Evolutionary conservation across 2,888 invertebrate species (phyloP).

Genomic region (Rhingia rostrata): DNA sequence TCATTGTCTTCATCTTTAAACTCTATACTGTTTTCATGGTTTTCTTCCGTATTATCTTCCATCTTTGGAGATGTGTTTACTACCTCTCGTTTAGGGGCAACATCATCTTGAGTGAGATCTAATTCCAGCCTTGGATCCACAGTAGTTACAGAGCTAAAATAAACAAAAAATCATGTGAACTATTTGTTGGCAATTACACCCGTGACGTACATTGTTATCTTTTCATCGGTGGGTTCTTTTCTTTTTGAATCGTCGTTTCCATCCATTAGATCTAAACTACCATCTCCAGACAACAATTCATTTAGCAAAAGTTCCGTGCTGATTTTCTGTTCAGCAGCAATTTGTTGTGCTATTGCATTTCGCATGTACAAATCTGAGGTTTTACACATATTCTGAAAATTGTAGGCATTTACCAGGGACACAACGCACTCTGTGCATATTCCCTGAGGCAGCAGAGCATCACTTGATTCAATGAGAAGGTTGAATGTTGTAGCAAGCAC

Average conservation of each 20-base stretch:
- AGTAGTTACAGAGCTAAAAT: background rate
- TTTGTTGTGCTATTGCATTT: conserved; percentile 75
- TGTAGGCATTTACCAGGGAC: conserved; percentile 83
- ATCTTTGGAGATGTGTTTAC: background rate
- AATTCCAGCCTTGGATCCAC: conserved; percentile 3
- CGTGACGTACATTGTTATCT: background rate
- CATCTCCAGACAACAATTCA: conserved; percentile 16
- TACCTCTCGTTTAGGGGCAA: conserved; percentile 4
- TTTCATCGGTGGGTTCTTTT: conserved; percentile 18
- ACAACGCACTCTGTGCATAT: conserved; percentile 85
- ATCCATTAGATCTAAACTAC: background rate
- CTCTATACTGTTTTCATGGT: background rate
- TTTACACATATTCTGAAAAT: conserved; percentile 84
- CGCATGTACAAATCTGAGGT: conserved; percentile 82
- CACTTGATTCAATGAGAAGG: conserved; percentile 80
- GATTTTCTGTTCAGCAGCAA: background rate
- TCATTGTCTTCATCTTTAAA: background rate
- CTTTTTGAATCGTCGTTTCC: conserved; percentile 3
- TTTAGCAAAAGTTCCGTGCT: background rate
- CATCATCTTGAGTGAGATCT: background rate
- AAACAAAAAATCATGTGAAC: no score
- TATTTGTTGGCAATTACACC: no score
- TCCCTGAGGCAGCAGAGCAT: conserved; percentile 85
- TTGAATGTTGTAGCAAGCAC: conserved; percentile 23
- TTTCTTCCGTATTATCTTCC: background rate